A percentile compares a stretch with the other conserved stretches of the same genome.
Conservation (phyloP, 2,888 invertebrate genomes). For the Alloscopus bannaensis region DNA sequence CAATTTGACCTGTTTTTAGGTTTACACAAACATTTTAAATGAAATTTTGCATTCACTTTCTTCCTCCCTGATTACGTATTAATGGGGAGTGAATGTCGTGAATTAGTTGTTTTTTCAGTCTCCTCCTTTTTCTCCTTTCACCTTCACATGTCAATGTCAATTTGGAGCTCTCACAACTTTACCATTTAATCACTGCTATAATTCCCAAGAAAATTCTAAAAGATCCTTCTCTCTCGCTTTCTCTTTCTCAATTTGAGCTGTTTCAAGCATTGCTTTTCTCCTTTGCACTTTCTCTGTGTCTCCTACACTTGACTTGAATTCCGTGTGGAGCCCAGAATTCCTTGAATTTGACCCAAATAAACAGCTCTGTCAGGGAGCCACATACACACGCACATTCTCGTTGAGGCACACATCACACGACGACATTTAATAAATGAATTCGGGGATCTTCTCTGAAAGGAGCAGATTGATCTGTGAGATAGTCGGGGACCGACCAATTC, state of each 20-base stretch:
- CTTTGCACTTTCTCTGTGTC: background rate
- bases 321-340: background rate
- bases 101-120: too few species aligned
- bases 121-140: background rate
- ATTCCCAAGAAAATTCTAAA: constrained; percentile 10
- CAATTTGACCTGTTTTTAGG: too few species aligned
- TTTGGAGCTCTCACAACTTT: background rate
- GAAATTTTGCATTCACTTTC: too few species aligned
- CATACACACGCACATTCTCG: background rate
- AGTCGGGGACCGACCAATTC: too few species aligned
- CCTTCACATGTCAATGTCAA: constrained; percentile 26
- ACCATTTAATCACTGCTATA: constrained; percentile 23
- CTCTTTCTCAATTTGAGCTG: too few species aligned
- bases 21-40: too few species aligned
- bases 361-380: background rate
- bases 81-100: too few species aligned
- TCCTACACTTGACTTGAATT: background rate
- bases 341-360: constrained; percentile 28
- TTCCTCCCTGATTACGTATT: too few species aligned
- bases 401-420: background rate
- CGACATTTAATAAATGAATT: constrained; percentile 36
- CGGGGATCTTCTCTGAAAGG: constrained; percentile 13
- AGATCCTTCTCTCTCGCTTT: background rate
- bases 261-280: too few species aligned
- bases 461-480: constrained; percentile 22